A percentile compares a stretch with the other conserved stretches of the same genome.
These are phyloP conservation scores for Sclerurus mexicanus DNA, from an alignment of 2,113 vertebrate species.

Conservation along the genomic window DNA sequence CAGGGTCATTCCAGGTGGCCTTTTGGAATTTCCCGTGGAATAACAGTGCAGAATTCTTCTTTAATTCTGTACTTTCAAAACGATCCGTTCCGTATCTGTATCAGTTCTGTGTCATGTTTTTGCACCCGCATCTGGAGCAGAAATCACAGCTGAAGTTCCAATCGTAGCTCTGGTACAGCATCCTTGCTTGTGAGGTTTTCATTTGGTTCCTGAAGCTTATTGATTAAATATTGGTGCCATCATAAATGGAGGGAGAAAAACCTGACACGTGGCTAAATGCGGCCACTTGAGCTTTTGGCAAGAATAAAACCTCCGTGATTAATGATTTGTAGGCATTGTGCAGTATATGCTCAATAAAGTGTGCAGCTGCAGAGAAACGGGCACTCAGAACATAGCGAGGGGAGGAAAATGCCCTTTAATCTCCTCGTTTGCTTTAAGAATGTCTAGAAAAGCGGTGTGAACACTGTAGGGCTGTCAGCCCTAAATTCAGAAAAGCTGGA, in stretches of 20 bases:
- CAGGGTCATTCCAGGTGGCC: neutral
- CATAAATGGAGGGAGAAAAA: neutral
- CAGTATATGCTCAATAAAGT: neutral
- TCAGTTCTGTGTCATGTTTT: neutral
- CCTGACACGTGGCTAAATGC: neutral
- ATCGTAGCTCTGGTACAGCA: fast-evolving
- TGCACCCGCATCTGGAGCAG: neutral
- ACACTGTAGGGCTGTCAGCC: neutral
- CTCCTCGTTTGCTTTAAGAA: neutral
- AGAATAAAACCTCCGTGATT: neutral
- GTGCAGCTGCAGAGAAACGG: neutral
- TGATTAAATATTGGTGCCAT: neutral
- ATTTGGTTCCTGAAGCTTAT: neutral
- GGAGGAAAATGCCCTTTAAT: neutral
- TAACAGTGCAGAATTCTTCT: neutral
- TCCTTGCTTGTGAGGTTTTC: neutral
- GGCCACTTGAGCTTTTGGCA: neutral
- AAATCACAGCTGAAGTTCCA: neutral
- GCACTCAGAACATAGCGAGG: fast-evolving
- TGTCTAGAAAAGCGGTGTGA: neutral
- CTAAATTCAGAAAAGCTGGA: neutral
- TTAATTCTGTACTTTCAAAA: neutral
- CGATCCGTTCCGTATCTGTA: no score
- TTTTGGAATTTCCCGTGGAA: neutral
- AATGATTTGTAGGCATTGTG: neutral